A percentile compares a stretch with the other conserved stretches of the same genome.
These are phyloP conservation scores for Psilopogon haemacephalus DNA, from an alignment of 2,113 vertebrate genomes.

Conservation along the genomic window DNA sequence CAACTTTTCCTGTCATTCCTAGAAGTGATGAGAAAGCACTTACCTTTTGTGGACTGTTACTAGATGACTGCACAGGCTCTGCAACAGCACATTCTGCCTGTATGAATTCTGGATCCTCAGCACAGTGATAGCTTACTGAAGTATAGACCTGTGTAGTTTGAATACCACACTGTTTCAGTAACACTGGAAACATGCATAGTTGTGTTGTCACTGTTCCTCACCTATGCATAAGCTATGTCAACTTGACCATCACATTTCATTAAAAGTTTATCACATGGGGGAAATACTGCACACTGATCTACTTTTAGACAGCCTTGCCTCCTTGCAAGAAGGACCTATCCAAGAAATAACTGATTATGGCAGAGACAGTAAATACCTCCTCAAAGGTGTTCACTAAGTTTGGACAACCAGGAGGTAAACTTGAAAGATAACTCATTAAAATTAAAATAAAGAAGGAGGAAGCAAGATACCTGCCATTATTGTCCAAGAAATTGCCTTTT, in stretches of 20 bases:
- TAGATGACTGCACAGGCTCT: conserved; percentile 52
- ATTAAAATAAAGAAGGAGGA: background rate
- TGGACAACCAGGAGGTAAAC: background rate
- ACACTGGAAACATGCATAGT: background rate
- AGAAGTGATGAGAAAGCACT: background rate
- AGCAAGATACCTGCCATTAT: background rate
- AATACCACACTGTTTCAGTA: background rate
- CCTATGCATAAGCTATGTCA: background rate
- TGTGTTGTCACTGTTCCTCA: background rate
- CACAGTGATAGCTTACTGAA: conserved; percentile 71
- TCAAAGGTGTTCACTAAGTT: background rate
- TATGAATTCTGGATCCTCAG: conserved; percentile 68
- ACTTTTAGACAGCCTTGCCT: background rate
- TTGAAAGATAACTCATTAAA: background rate
- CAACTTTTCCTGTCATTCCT: background rate
- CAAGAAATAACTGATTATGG: too few species aligned
- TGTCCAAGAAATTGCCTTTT: background rate
- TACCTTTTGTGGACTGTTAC: conserved; percentile 75
- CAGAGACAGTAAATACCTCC: too few species aligned
- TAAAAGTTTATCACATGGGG: rapidly evolving
- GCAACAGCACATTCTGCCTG: conserved; percentile 63
- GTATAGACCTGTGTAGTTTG: conserved; percentile 62
- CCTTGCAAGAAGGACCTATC: background rate
- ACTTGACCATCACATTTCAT: rapidly evolving
- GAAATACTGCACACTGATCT: background rate